Conservation (phyloP, 2,888 invertebrate genomes). For the Onthophagus sagittarius region DNA sequence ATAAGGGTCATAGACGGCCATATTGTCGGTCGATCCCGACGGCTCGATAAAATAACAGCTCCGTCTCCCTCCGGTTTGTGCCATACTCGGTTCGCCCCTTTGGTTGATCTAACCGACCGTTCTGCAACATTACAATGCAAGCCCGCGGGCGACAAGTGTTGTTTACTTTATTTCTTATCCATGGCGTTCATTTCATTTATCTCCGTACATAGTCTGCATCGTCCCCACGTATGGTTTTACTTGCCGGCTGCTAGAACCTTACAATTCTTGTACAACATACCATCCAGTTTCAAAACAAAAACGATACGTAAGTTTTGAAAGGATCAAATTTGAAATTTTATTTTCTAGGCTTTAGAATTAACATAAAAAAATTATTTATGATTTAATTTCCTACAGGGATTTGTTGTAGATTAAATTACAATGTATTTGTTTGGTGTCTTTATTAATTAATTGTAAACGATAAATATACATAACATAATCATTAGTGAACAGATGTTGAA, state of each 20-base stretch:
- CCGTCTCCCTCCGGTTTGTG: slow-evolving; percentile 24
- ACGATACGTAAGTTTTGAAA: no score
- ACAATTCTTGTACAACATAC: no score
- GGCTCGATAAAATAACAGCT: slow-evolving; percentile 11
- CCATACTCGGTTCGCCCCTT: slow-evolving; percentile 19
- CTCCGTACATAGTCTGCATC: slow-evolving; percentile 33
- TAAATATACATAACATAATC: no score
- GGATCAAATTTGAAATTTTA: no score
- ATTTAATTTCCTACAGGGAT: no score
- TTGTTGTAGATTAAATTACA: no score
- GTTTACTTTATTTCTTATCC: slow-evolving; percentile 48
- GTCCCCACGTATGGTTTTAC: slow-evolving; percentile 9
- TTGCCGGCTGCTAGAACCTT: not conserved
- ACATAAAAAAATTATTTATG: no score
- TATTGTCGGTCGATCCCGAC: slow-evolving; percentile 33
- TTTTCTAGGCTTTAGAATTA: no score
- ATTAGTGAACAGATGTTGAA: no score
- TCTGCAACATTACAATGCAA: slow-evolving; percentile 42
- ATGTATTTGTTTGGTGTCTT: no score
- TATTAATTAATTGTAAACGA: no score
- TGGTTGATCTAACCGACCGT: slow-evolving; percentile 22
- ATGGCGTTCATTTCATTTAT: slow-evolving; percentile 43
- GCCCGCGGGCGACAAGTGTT: slow-evolving; percentile 45
- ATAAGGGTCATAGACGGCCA: slow-evolving; percentile 34
- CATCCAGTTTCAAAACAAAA: no score